Evolutionary conservation across 1,140 invertebrate genomes (phyloP), one percentile per base, ranked within the genome.

Genomic region (Neomicropteryx cornuta): DNA sequence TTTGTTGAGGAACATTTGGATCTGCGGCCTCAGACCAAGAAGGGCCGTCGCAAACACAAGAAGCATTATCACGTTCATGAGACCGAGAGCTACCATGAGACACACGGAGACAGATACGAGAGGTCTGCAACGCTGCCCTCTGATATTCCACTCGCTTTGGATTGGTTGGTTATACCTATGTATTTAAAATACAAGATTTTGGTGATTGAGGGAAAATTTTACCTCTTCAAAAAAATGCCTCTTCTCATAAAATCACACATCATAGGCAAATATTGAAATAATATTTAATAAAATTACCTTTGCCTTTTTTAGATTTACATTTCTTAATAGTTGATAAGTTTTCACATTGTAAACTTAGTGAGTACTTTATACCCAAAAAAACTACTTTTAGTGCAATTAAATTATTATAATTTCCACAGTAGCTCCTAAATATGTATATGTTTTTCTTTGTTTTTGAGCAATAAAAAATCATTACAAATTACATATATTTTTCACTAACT

Each of bases 1-100:
- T 88, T 87, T 50, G 35, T 68, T 41, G 46, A 66, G 13, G 48
- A 66, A 24, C 58, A 73, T 43, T 54, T 83, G 2, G 58, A 57
- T 6, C 16, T 29, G 4, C 33, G 11, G 11, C 31, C 41, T 13
- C 16, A 36, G 11, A 34, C 40, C 30, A 27, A 10, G 18, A 36
- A 29, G 1, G 38, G 38, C 23, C 23, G 29, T 6, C 19, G 37
- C 1, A 39, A 18, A 4, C 17, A 34, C 17, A 38, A 31, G 32
- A 19, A 22, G n/a, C 34, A 45, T 11, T 33, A 36, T 21, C 30
- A 21, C 4, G 62, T 60, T 46, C 59, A 62, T 23, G 54, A 48
- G 37, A 43, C 54, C 0, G 36, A 47, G n/a, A 56, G 45, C 18
- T 29, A 42, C 5, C 42, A 45, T 3, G n/a, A 33, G 0, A 3